Evolutionary conservation across 2,888 invertebrate genomes (phyloP).

Genomic region (Malthinus flaveolus): DNA sequence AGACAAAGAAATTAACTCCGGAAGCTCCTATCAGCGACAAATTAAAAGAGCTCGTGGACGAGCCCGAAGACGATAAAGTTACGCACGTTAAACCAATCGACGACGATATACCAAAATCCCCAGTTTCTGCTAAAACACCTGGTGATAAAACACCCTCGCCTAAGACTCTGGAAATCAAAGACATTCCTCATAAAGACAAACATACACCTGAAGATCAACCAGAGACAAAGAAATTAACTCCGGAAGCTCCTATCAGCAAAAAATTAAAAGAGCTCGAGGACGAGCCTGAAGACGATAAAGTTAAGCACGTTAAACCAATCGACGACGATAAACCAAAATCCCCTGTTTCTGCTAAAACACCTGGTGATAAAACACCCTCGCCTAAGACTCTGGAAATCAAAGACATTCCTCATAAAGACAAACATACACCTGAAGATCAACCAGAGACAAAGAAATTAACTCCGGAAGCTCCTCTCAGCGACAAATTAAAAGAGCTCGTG

Average conservation of each 20-base stretch:
- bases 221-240: not conserved
- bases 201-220: not conserved
- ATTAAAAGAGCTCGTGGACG: too few species aligned
- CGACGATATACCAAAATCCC: not conserved
- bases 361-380: not conserved
- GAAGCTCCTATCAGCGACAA: too few species aligned
- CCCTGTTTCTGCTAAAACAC: not conserved
- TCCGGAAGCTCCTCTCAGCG: too few species aligned
- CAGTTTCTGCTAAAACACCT: not conserved
- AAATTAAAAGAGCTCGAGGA: too few species aligned
- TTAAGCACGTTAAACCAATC: too few species aligned
- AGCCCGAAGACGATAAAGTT: too few species aligned
- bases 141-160: not conserved
- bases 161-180: not conserved
- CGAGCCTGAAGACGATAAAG: too few species aligned
- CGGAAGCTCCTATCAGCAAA: too few species aligned
- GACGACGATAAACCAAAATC: not conserved
- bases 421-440: not conserved
- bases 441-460: not conserved
- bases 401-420: not conserved
- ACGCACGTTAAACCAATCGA: too few species aligned
- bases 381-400: not conserved
- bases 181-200: not conserved
- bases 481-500: too few species aligned
- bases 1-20: not conserved